Conservation (phyloP, 2,113 vertebrate species). For the Vulpes vulpes region DNA sequence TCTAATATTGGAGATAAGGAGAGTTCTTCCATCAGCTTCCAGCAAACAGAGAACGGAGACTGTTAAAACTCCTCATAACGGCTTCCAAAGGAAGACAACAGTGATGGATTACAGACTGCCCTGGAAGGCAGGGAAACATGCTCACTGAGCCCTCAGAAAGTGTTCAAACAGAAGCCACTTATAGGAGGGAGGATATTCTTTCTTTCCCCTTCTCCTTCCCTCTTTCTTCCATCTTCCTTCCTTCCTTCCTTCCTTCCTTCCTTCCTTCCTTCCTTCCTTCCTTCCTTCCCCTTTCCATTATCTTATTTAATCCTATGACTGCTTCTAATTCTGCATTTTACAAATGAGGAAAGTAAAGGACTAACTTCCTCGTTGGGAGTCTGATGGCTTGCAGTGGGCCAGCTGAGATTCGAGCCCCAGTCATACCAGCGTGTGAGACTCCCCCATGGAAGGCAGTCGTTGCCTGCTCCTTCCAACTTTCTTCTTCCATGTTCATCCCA, state of each 20-base stretch:
- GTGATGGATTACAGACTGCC: constrained; percentile 67
- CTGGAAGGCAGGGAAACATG: background rate
- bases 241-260: too few species aligned
- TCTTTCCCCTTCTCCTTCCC: background rate
- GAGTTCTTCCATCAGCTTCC: constrained; percentile 60
- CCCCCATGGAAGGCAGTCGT: accelerated
- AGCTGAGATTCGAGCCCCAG: background rate
- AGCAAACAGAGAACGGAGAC: background rate
- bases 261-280: background rate
- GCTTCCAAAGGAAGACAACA: constrained; percentile 62
- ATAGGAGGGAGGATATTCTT: background rate
- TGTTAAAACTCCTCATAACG: constrained; percentile 72
- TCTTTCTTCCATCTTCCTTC: too few species aligned
- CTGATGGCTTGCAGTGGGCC: accelerated
- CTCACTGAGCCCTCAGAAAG: background rate
- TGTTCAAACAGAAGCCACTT: background rate
- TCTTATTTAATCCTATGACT: background rate
- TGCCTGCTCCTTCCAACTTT: background rate
- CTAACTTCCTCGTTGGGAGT: background rate
- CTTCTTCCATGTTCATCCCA: background rate
- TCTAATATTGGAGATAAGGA: constrained; percentile 63
- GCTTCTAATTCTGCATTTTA: background rate
- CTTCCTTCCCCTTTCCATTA: too few species aligned
- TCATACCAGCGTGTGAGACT: background rate
- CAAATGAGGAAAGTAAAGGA: background rate